Evolutionary conservation across 1,140 invertebrate species (phyloP).

Genomic region (Sycophila sp.): DNA sequence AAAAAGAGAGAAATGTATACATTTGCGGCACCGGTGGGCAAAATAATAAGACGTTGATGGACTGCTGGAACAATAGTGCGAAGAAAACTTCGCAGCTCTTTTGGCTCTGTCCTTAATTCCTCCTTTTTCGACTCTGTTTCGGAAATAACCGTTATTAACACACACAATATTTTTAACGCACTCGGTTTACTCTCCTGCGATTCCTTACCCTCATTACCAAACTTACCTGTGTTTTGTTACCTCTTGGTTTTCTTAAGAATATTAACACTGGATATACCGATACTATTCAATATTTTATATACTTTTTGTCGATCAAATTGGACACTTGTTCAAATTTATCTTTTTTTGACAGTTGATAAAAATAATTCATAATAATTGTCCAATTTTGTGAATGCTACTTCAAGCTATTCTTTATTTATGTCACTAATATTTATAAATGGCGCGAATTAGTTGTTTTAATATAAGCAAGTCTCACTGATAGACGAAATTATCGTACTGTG

Average conservation of each 20-base stretch:
- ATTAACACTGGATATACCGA: constrained; percentile 46
- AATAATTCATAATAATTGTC: constrained; percentile 11
- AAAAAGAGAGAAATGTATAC: background rate
- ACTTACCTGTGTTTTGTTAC: constrained; percentile 53
- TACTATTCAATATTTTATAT: background rate
- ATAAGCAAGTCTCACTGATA: constrained; percentile 51
- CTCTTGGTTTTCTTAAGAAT: constrained; percentile 58
- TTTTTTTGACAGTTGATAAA: background rate
- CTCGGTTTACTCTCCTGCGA: constrained; percentile 11
- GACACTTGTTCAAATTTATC: constrained; percentile 8
- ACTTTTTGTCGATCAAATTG: background rate
- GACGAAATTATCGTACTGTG: constrained; percentile 45
- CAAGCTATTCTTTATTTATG: constrained; percentile 26
- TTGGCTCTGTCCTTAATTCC: constrained; percentile 29
- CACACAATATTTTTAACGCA: constrained; percentile 2
- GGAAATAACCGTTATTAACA: background rate
- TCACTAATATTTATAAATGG: constrained; percentile 27
- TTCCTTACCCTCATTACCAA: constrained; percentile 34
- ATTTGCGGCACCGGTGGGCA: constrained; percentile 22
- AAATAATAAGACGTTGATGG: constrained; percentile 17
- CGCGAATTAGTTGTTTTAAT: background rate
- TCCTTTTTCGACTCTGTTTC: constrained; percentile 23
- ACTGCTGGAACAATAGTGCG: constrained; percentile 16
- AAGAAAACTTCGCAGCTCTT: constrained; percentile 14
- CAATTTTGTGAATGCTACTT: background rate